Percentiles rank a stretch among this genome's conserved stretches.
These are phyloP conservation scores for Myiozetetes cayanensis DNA, from an alignment of 2,113 vertebrate genomes.

Conservation along the genomic window DNA sequence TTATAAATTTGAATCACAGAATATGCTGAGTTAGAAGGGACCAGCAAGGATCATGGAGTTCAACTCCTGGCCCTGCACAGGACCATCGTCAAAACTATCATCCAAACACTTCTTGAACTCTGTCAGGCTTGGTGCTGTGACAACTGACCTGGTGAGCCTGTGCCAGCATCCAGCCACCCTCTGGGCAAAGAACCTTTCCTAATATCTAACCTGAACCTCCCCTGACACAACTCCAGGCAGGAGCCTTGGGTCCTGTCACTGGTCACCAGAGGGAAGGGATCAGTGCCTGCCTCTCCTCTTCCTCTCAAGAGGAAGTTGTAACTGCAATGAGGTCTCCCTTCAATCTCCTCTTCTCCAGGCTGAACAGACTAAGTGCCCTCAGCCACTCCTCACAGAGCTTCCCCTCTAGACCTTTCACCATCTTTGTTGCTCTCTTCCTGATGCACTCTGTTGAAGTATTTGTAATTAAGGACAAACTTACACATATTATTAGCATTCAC, in stretches of 20 bases:
- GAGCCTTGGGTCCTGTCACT: not conserved
- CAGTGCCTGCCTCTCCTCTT: not conserved
- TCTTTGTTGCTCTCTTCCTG: not conserved
- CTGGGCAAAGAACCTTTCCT: not conserved
- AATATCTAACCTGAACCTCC: not conserved
- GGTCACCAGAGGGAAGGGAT: not conserved
- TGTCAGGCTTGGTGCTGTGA: not conserved
- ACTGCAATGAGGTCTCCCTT: not conserved
- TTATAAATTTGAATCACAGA: not conserved
- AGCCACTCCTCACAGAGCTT: not conserved
- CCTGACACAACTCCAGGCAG: not conserved
- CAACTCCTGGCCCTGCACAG: not conserved
- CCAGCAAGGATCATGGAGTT: not conserved
- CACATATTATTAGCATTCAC: not conserved
- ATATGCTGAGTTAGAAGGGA: not conserved
- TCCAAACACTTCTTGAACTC: not conserved
- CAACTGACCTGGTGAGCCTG: not conserved
- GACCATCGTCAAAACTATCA: not conserved
- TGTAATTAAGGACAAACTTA: not conserved
- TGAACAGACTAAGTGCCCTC: not conserved
- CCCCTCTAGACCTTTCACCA: not conserved
- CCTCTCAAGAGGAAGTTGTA: not conserved
- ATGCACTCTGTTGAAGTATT: not conserved
- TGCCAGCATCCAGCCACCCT: not conserved
- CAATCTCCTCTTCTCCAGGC: not conserved